Conservation (phyloP, 2,888 invertebrate species). For the Oxycera nigricornis region DNA sequence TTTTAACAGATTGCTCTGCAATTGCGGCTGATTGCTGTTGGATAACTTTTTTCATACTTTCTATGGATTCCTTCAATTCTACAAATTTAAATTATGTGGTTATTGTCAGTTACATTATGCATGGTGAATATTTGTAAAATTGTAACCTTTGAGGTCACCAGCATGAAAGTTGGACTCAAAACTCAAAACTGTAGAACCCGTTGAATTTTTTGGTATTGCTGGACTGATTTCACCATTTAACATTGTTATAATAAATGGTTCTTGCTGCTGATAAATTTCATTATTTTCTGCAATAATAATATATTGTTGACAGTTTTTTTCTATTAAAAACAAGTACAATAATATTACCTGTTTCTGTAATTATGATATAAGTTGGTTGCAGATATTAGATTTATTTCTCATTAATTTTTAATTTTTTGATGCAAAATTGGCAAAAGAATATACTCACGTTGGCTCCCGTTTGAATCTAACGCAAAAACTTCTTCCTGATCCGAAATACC, state of each 20-base stretch:
- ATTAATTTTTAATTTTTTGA: not conserved
- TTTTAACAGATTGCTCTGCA: not conserved
- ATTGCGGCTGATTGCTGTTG: not conserved
- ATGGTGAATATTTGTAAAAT: not conserved
- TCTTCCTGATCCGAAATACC: too few relatives aligned
- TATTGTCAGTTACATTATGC: not conserved
- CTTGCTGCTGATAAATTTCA: not conserved
- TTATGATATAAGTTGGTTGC: not conserved
- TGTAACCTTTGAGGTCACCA: not conserved
- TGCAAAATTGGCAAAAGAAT: conserved; percentile 1
- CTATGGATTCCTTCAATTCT: not conserved
- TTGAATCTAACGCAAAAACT: too few relatives aligned
- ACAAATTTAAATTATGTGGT: too few relatives aligned
- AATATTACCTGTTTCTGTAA: not conserved
- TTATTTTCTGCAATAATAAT: not conserved
- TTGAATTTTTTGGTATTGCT: not conserved
- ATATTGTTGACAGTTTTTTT: not conserved
- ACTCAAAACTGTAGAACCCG: not conserved
- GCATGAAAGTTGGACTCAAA: not conserved
- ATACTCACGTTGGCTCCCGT: not conserved
- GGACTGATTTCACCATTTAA: not conserved
- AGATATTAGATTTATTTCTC: not conserved
- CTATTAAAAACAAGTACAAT: not conserved
- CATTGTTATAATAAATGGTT: not conserved
- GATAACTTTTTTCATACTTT: not conserved